These are phyloP conservation scores for Chrysomela aeneicollis DNA, from an alignment of 2,888 invertebrate genomes.

Conservation along the genomic window DNA sequence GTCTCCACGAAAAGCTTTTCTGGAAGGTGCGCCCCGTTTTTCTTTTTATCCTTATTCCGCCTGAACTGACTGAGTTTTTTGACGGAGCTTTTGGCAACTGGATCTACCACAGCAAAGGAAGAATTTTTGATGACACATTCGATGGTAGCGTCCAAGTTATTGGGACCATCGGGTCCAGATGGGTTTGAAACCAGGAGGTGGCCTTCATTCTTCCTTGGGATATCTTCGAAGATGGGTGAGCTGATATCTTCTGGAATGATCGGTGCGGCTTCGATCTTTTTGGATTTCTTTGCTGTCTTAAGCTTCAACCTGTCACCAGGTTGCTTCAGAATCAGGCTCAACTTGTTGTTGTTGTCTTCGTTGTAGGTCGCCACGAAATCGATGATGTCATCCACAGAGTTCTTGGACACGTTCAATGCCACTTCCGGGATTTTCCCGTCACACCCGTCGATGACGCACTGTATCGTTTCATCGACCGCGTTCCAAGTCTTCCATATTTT, in stretches of 20 bases:
- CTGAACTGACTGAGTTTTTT: slow-evolving; percentile 37
- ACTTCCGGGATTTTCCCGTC: background rate
- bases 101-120: background rate
- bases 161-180: no score
- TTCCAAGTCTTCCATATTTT: slow-evolving; percentile 31
- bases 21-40: background rate
- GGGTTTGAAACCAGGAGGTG: no score
- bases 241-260: no score
- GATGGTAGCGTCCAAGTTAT: background rate
- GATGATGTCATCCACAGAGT: slow-evolving; percentile 45
- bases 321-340: background rate
- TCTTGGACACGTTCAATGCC: slow-evolving; percentile 24
- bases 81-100: background rate
- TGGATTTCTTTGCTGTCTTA: background rate
- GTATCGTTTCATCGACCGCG: slow-evolving; percentile 45
- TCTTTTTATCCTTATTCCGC: slow-evolving; percentile 25
- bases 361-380: slow-evolving; percentile 41
- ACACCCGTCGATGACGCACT: slow-evolving; percentile 37
- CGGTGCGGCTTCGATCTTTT: no score
- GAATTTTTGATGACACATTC: background rate
- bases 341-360: background rate
- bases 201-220: no score
- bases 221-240: no score
- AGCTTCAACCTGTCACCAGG: background rate
- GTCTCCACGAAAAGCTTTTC: slow-evolving; percentile 35